Evolutionary conservation across 2,797 vertebrate species (phyloP).

Genomic region (Gallirallus australis): DNA sequence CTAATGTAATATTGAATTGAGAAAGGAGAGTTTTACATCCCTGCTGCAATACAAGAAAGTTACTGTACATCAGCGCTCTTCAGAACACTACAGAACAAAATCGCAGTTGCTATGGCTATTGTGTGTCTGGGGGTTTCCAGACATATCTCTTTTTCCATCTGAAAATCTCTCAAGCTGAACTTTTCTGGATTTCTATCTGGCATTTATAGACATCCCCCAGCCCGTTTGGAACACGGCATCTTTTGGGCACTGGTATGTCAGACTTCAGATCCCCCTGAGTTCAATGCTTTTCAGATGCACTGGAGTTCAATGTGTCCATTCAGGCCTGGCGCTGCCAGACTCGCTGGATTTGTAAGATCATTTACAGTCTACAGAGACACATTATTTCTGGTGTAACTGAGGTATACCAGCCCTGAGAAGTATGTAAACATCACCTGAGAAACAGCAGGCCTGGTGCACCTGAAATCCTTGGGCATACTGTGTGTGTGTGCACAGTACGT

Average conservation of each 20-base stretch:
- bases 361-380: background rate
- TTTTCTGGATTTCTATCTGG: background rate
- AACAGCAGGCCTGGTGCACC: background rate
- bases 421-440: fast-evolving
- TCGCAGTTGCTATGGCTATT: background rate
- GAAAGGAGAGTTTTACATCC: background rate
- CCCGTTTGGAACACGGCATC: background rate
- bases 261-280: background rate
- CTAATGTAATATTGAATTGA: background rate
- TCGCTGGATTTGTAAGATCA: fast-evolving
- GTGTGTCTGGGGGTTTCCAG: background rate
- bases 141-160: background rate
- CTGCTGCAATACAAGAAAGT: fast-evolving
- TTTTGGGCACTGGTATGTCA: background rate
- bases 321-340: background rate
- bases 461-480: background rate
- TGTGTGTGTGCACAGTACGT: fast-evolving
- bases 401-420: background rate
- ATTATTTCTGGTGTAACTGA: fast-evolving
- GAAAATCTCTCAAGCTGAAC: background rate
- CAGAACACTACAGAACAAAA: background rate
- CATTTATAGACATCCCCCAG: background rate
- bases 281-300: background rate
- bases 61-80: background rate
- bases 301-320: fast-evolving